Evolutionary conservation across 2,797 vertebrate species (phyloP), one percentile per base, ranked within the genome.

Genomic region (Cyclopterus lumpus): DNA sequence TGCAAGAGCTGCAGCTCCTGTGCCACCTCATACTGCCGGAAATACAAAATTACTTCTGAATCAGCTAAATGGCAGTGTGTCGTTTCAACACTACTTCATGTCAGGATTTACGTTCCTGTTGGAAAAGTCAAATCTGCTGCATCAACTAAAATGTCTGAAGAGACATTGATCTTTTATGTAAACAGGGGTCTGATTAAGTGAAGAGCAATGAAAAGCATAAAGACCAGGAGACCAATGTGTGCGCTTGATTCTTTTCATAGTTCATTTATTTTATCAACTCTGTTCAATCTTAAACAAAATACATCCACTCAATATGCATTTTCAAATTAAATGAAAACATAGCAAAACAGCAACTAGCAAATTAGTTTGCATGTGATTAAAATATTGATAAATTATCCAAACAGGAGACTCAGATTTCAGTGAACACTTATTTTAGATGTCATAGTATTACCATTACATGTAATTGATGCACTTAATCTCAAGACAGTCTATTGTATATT

Each of bases 1-100:
- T 89, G 91, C 84, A 92, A 94, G 83, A 86, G 76, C 86, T 73
- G 62, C 82, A 51, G 55, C 64, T 63, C 36, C 57, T 12, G 9
- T 70, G 82, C 73, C 75, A 46, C 69, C 67, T 59, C 60, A 30
- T 55, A 63, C 59, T 30, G n/a, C 65, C 53, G 44, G 48, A 71
- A 79, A 78, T 64, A 20, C 20, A 32, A 58, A 66, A 66, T 28
- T 42, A 81, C 57, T 77, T 79, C 49, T 86, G 76, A 84, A 61
- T 70, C 9, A 3, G 73, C 76, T 32, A 36, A 72, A 80, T 28
- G 5, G 59, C 16, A 14, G 42, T 30, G 28, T 63, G 36, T 51
- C 22, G 26, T 73, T 66, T 59, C 66, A 62, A 48, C 16, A 26
- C 20, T 3, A 12, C 22, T 46, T 5, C 18, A 18, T 54, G 40